Evolutionary conservation across 2,888 invertebrate species (phyloP).

Genomic region (Hemistola chrysoprasaria): DNA sequence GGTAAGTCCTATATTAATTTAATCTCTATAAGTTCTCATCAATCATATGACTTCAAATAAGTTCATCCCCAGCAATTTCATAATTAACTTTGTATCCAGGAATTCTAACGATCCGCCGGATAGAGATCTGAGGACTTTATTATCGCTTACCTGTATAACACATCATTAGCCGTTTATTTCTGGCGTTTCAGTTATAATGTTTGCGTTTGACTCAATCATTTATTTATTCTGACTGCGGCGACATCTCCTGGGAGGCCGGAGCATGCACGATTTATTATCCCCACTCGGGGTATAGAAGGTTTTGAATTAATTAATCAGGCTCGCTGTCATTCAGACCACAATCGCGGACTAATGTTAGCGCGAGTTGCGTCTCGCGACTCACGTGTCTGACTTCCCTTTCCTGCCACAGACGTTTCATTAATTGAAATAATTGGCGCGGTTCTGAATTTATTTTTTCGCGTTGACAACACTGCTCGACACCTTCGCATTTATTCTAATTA

Average conservation of each 20-base stretch:
- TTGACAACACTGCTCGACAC: conserved; percentile 61
- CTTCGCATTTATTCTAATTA: conserved; percentile 48
- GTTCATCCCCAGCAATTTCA: conserved; percentile 35
- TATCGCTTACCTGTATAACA: conserved; percentile 74
- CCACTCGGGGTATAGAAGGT: conserved; percentile 60
- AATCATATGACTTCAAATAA: conserved; percentile 25
- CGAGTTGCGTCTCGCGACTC: conserved; percentile 38
- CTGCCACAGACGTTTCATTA: conserved; percentile 75
- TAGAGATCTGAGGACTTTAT: conserved; percentile 74
- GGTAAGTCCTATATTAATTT: too few relatives aligned
- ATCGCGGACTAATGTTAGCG: conserved; percentile 67
- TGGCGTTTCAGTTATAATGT: conserved; percentile 66
- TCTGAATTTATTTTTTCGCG: conserved; percentile 63
- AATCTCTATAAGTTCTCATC: too few relatives aligned
- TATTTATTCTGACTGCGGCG: conserved; percentile 70
- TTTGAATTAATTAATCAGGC: conserved; percentile 79
- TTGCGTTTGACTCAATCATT: conserved; percentile 74
- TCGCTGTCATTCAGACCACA: conserved; percentile 74
- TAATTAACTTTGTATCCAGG: conserved; percentile 46
- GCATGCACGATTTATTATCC: conserved; percentile 77
- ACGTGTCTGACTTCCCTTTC: conserved; percentile 69
- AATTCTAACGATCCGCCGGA: conserved; percentile 64
- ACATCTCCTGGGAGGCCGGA: conserved; percentile 78
- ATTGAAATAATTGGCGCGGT: conserved; percentile 78
- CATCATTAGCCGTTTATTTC: conserved; percentile 77